A percentile compares a stretch with the other conserved stretches of the same genome.
phyloP scores from a whole-genome alignment of 2,888 invertebrate species.

The Tolmerus cingulatus region DNA sequence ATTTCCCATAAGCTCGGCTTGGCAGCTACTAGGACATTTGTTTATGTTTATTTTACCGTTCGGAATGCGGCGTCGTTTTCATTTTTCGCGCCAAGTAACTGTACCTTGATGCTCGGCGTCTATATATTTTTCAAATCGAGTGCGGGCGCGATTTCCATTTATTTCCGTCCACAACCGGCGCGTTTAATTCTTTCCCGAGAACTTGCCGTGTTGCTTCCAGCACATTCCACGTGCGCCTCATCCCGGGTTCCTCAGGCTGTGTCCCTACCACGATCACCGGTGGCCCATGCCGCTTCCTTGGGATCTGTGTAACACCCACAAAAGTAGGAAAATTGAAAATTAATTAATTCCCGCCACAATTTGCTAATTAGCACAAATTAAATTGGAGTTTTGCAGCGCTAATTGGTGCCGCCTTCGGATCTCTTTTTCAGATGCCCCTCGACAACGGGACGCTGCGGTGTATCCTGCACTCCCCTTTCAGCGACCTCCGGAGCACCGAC shows the following conservation, averaged over 20 bases:
- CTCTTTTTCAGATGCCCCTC: slow-evolving; percentile 55
- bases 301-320: background rate
- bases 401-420: background rate
- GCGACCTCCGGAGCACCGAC: slow-evolving; percentile 57
- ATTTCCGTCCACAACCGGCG: background rate
- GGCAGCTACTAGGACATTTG: slow-evolving; percentile 11
- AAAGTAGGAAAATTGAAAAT: background rate
- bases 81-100: background rate
- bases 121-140: background rate
- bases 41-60: slow-evolving; percentile 8
- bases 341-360: background rate
- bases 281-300: background rate
- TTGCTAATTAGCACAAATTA: background rate
- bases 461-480: slow-evolving; percentile 58
- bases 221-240: background rate
- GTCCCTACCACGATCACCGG: background rate
- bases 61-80: background rate
- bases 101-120: too few relatives aligned
- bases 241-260: background rate
- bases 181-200: background rate
- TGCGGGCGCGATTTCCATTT: background rate
- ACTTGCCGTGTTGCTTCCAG: too few relatives aligned
- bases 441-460: slow-evolving; percentile 58
- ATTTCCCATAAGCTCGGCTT: background rate
- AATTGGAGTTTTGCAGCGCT: background rate